Evolutionary conservation across 2,113 vertebrate species (phyloP).

Genomic region (Dipodomys stephensi): DNA sequence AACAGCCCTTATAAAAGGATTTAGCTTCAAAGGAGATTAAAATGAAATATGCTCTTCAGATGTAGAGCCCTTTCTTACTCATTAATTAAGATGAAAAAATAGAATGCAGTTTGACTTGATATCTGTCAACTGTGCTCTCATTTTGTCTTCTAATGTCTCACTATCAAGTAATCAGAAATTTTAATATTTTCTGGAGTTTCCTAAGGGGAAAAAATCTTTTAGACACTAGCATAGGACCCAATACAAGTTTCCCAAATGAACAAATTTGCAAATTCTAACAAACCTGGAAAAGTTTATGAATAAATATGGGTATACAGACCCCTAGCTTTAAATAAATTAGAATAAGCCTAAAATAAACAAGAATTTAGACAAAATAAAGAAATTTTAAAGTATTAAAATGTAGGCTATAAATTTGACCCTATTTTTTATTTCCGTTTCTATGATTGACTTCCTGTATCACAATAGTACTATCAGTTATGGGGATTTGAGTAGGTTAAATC

Average conservation of each 20-base stretch:
- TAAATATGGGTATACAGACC: background rate
- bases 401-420: background rate
- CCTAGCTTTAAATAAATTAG: background rate
- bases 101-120: constrained; percentile 31
- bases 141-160: constrained; percentile 30
- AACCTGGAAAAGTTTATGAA: background rate
- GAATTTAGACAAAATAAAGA: background rate
- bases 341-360: background rate
- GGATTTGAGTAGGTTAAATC: background rate
- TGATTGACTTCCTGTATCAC: background rate
- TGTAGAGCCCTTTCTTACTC: background rate
- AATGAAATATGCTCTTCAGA: constrained; percentile 36
- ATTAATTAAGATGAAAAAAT: constrained; percentile 45
- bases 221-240: background rate
- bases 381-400: constrained; percentile 20
- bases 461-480: background rate
- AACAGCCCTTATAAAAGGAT: background rate
- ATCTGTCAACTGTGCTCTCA: background rate
- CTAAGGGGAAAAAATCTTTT: background rate
- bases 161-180: background rate
- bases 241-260: constrained; percentile 47
- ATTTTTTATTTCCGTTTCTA: background rate
- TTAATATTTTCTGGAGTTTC: constrained; percentile 40
- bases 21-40: constrained; percentile 11
- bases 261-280: constrained; percentile 44